phyloP scores from a whole-genome alignment of 2,113 vertebrate species.

The Leiothrix lutea region DNA sequence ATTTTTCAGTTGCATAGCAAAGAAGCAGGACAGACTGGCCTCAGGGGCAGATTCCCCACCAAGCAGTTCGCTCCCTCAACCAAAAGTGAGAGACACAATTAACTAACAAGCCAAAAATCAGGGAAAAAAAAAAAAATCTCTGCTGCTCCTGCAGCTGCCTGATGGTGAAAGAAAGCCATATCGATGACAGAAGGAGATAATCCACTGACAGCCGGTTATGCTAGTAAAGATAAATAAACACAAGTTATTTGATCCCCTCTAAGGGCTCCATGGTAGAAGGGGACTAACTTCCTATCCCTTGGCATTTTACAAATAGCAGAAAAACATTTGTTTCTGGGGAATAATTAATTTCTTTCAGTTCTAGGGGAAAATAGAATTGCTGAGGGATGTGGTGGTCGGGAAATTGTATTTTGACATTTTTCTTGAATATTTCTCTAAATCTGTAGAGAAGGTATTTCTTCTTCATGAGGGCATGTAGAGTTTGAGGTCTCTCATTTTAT shows the following conservation, averaged over 20 bases:
- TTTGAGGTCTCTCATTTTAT: not conserved
- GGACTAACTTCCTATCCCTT: not conserved
- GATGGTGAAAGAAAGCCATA: slow-evolving; percentile 3
- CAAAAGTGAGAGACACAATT: not conserved
- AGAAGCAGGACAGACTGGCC: not conserved
- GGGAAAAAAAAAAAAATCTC: not conserved
- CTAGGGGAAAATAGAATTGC: not conserved
- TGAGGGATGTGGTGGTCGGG: not conserved
- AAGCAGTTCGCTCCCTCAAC: not conserved
- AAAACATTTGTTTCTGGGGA: slow-evolving; percentile 12
- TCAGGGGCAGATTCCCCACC: not conserved
- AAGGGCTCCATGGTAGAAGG: not conserved
- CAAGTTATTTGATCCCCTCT: not conserved
- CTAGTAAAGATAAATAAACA: slow-evolving; percentile 48
- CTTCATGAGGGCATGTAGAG: not conserved
- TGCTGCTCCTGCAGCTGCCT: slow-evolving; percentile 23
- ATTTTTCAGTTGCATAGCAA: not conserved
- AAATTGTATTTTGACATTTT: not conserved
- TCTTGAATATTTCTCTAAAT: not conserved
- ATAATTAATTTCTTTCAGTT: not conserved
- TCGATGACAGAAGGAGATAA: slow-evolving; percentile 37
- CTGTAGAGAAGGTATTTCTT: not conserved
- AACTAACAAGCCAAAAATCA: slow-evolving; percentile 9
- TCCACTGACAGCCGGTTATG: slow-evolving; percentile 30
- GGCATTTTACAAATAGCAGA: not conserved